Conservation (phyloP, 2,113 vertebrate species). For the Otocyon megalotis region DNA sequence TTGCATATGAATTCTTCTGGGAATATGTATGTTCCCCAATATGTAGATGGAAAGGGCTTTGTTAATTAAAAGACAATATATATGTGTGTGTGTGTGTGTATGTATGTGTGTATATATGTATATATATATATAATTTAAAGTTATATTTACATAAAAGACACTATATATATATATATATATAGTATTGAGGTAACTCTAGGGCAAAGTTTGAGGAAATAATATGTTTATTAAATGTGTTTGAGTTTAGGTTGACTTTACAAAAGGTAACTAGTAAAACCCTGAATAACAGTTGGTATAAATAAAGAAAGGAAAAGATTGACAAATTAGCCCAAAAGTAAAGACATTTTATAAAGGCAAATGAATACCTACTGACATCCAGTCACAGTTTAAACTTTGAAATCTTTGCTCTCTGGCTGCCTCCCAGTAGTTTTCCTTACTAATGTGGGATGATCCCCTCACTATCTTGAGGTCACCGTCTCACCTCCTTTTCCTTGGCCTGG, state of each 20-base stretch:
- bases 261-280: constrained; percentile 1
- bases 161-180: not conserved
- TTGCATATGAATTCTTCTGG: not conserved
- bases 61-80: constrained; percentile 6
- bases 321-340: not conserved
- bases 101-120: no score
- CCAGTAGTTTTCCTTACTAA: not conserved
- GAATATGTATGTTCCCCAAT: not conserved
- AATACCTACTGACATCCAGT: not conserved
- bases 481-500: constrained; percentile 87
- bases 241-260: constrained; percentile 10
- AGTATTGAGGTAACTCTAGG: constrained; percentile 15
- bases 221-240: constrained; percentile 52
- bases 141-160: not conserved
- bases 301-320: constrained; percentile 32
- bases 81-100: no score
- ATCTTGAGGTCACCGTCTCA: constrained; percentile 75
- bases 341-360: not conserved
- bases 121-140: no score
- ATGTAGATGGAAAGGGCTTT: not conserved
- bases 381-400: not conserved
- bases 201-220: constrained; percentile 76
- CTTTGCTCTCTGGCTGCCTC: not conserved
- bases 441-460: not conserved
- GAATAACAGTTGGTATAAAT: not conserved